Base-by-base conservation (phyloP, 1,140 invertebrate genomes). In the Caenorhabditis latens region DNA sequence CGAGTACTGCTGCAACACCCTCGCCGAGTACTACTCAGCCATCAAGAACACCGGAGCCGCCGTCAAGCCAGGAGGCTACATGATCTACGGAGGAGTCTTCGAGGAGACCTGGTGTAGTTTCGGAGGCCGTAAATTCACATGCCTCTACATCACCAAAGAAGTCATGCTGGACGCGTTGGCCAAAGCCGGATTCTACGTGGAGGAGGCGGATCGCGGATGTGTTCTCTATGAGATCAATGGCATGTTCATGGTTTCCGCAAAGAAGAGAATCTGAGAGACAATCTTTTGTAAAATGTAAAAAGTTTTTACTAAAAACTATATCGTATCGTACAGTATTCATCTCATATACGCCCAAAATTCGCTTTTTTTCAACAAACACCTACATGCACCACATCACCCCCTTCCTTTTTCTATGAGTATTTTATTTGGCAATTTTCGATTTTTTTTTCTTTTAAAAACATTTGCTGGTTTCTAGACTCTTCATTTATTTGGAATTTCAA, bases 101-200 rank as follows among this genome's bases (percentile, higher is more conserved):
- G 90, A 91, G 63, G 91, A 91, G 85, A 92, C 90, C 19, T 91
- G 90, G 90, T 92, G 91, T 65, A 85, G 89, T 21, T 91, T 91
- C 61, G 91, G 91, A 9, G 91, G 91, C 19, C 87, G 91, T 14
- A 89, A 91, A 53, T 91, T 91, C 88, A 89, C 88, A 14, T 91
- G 91, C 58, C 89, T 92, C 43, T 91, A 90, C 61, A 90, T 91
- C 40, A 91, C 90, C 4, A 83, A 82, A 53, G 90, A 92, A 85
- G 84, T 92, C 32, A 89, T 91, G 90, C 58, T 92, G 14, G 83
- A 90, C 46, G 88, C 88, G 53, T 79, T 91, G 32, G 75, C 84
- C 21, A 85, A 91, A 16, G 90, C 89, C 14, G 90, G 90, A 8
- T 67, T 90, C 0, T 19, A 46, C n/a, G 48, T 86, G 8, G 86